Conservation (phyloP, 2,888 invertebrate species). For the Hipparchia sbordonii region DNA sequence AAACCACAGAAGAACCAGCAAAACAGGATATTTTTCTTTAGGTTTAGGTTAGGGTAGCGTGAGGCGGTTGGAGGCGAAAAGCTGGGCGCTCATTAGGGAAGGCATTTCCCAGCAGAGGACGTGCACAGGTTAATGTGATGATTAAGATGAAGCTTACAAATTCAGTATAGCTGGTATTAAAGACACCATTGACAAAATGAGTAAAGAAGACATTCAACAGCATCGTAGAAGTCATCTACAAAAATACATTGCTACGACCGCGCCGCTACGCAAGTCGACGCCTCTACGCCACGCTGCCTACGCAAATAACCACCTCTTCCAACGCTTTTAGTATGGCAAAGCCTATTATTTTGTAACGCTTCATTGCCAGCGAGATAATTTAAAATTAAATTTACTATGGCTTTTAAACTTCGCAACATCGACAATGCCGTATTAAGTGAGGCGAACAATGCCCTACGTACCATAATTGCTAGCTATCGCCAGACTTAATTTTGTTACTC, state of each 20-base stretch:
- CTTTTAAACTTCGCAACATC: background rate
- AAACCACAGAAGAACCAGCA: too few species aligned
- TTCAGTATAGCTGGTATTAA: too few species aligned
- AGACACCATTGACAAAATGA: too few species aligned
- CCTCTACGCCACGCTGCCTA: background rate
- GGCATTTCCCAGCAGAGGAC: too few species aligned
- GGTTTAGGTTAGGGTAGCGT: too few species aligned
- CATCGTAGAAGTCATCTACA: background rate
- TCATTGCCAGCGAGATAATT: conserved; percentile 17
- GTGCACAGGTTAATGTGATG: too few species aligned
- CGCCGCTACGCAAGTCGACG: background rate
- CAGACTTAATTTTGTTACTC: background rate
- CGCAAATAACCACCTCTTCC: background rate
- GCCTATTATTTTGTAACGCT: conserved; percentile 12
- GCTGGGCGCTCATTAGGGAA: too few species aligned
- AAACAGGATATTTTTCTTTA: too few species aligned
- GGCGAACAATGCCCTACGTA: background rate
- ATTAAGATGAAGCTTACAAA: too few species aligned
- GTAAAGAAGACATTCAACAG: too few species aligned
- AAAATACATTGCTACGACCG: background rate
- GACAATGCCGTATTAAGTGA: background rate
- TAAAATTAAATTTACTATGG: conserved; percentile 15
- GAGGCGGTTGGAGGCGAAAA: too few species aligned
- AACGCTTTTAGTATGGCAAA: background rate
- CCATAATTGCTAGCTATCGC: background rate